Conservation (phyloP, 2,113 vertebrate genomes). For the Pao palembangensis region DNA sequence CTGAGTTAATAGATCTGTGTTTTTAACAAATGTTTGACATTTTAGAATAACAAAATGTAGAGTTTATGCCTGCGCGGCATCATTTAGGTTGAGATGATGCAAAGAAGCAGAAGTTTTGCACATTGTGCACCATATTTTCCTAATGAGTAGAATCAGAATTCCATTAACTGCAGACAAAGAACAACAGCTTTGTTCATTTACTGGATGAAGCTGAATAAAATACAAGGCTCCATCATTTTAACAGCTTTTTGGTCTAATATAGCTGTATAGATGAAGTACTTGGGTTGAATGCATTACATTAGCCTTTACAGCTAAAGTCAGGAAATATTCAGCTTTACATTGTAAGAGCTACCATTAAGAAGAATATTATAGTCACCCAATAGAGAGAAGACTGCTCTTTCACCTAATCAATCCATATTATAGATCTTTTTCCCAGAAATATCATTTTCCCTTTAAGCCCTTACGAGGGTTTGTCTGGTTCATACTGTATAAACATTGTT, state of each 20-base stretch:
- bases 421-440: background rate
- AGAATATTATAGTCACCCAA: constrained; percentile 1
- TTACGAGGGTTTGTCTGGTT: background rate
- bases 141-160: too few relatives aligned
- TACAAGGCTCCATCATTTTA: too few relatives aligned
- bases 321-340: constrained; percentile 23
- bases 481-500: constrained; percentile 7
- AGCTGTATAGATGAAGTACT: constrained; percentile 32
- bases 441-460: background rate
- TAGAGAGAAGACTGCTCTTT: background rate
- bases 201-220: too few relatives aligned
- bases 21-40: background rate
- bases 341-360: constrained; percentile 3
- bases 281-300: constrained; percentile 27
- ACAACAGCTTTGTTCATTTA: too few relatives aligned
- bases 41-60: too few relatives aligned
- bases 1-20: constrained; percentile 17
- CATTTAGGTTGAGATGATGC: too few relatives aligned
- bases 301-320: constrained; percentile 31
- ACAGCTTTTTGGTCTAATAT: constrained; percentile 40
- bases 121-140: too few relatives aligned
- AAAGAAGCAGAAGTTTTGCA: too few relatives aligned
- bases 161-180: too few relatives aligned
- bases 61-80: too few relatives aligned
- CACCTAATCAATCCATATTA: background rate